phyloP scores from a whole-genome alignment of 1,140 invertebrate species.

The Cotesia glomerata region DNA sequence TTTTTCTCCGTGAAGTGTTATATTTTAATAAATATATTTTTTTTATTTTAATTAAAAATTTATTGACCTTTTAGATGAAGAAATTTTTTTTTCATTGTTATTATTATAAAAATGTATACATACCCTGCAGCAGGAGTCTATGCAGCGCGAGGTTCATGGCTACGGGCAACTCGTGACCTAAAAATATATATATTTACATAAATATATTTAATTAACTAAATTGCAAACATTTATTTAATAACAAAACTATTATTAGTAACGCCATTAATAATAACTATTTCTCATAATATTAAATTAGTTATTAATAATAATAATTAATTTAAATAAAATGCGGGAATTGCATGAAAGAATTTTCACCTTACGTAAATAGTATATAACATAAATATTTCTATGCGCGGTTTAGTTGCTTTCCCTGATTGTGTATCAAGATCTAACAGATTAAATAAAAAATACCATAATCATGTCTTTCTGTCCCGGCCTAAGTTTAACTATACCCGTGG shows the following conservation, averaged over 20 bases:
- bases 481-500: too few relatives aligned
- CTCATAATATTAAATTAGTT: background rate
- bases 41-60: background rate
- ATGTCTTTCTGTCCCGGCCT: background rate
- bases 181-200: constrained; percentile 10
- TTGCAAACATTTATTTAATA: constrained; percentile 10
- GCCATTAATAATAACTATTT: too few relatives aligned
- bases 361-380: constrained; percentile 43
- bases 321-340: background rate
- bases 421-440: constrained; percentile 33
- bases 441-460: background rate
- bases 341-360: constrained; percentile 51
- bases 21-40: background rate
- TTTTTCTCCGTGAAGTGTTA: too few relatives aligned
- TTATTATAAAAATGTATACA: constrained; percentile 25
- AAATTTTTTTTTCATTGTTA: background rate
- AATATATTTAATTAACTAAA: constrained; percentile 25
- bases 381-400: background rate
- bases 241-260: background rate
- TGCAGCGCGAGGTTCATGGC: constrained; percentile 64
- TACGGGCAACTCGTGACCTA: constrained; percentile 47
- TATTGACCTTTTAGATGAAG: background rate
- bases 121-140: constrained; percentile 62
- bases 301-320: too few relatives aligned
- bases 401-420: constrained; percentile 47